Conservation (phyloP, 1,140 invertebrate species). For the Drosophila paulistorum region DNA sequence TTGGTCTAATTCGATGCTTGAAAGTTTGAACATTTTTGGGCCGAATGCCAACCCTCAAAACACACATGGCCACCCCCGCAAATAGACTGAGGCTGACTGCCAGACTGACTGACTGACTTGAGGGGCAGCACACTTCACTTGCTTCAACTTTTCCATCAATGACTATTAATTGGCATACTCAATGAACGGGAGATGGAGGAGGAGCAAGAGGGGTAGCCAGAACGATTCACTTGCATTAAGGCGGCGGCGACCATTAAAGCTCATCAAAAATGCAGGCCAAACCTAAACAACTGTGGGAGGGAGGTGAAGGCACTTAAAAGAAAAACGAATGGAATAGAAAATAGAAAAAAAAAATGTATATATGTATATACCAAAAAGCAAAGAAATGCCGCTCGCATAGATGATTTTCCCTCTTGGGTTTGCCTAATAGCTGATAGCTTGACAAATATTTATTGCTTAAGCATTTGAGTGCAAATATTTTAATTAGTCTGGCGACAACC, state of each 20-base stretch:
- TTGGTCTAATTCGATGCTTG: slow-evolving; percentile 8
- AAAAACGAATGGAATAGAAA: slow-evolving; percentile 6
- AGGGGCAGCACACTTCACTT: slow-evolving; percentile 63
- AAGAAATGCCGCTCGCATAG: slow-evolving; percentile 71
- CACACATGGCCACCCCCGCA: slow-evolving; percentile 52
- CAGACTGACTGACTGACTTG: slow-evolving; percentile 12
- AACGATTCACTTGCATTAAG: slow-evolving; percentile 68
- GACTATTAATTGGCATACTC: slow-evolving; percentile 76
- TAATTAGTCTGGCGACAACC: slow-evolving; percentile 76
- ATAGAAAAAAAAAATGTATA: neutral
- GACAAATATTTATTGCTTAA: slow-evolving; percentile 80
- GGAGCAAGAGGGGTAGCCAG: neutral
- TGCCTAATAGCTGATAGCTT: slow-evolving; percentile 74
- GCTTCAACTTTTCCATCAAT: slow-evolving; percentile 73
- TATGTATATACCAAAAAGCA: neutral
- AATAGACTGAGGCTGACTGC: slow-evolving; percentile 23
- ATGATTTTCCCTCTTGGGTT: slow-evolving; percentile 27
- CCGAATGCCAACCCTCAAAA: slow-evolving; percentile 46
- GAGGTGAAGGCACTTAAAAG: slow-evolving; percentile 35
- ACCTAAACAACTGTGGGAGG: slow-evolving; percentile 15
- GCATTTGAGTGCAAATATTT: slow-evolving; percentile 80
- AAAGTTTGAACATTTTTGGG: slow-evolving; percentile 17
- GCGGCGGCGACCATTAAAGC: slow-evolving; percentile 71
- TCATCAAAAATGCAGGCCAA: slow-evolving; percentile 75
- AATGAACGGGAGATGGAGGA: neutral